Evolutionary conservation across 1,140 invertebrate species (phyloP).

Genomic region (Drosophila funebris): DNA sequence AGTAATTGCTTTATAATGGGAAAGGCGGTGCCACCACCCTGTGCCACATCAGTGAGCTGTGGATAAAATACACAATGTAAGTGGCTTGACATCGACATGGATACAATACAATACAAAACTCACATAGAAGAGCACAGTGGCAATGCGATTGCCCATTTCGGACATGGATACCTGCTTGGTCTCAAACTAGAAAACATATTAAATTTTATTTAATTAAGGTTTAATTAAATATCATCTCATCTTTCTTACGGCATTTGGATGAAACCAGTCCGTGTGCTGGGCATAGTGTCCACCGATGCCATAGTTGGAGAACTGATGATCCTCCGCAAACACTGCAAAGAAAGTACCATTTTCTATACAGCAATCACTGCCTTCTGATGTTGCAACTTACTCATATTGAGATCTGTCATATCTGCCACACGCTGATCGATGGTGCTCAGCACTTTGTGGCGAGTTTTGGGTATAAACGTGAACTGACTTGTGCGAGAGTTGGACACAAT

Average conservation of each 20-base stretch:
- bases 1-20: constrained; percentile 91
- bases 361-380: background rate
- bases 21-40: constrained; percentile 98
- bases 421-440: constrained; percentile 90
- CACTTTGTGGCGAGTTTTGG: constrained; percentile 90
- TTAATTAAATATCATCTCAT: background rate
- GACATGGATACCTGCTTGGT: background rate
- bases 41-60: constrained; percentile 96
- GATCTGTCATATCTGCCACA: constrained; percentile 91
- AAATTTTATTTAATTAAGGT: background rate
- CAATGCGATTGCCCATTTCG: constrained; percentile 77
- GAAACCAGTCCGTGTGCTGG: constrained; percentile 87
- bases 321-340: constrained; percentile 85
- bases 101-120: constrained; percentile 24
- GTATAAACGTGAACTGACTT: constrained; percentile 97
- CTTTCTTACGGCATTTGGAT: constrained; percentile 16
- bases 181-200: constrained; percentile 21
- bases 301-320: constrained; percentile 88
- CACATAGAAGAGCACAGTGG: constrained; percentile 79
- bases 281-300: constrained; percentile 90
- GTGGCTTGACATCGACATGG: background rate
- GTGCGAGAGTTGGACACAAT: constrained; percentile 93
- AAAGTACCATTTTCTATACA: background rate
- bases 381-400: constrained; percentile 86
- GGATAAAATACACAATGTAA: background rate